Base-by-base conservation (phyloP, 2,888 invertebrate species). In the Nineta flava region DNA sequence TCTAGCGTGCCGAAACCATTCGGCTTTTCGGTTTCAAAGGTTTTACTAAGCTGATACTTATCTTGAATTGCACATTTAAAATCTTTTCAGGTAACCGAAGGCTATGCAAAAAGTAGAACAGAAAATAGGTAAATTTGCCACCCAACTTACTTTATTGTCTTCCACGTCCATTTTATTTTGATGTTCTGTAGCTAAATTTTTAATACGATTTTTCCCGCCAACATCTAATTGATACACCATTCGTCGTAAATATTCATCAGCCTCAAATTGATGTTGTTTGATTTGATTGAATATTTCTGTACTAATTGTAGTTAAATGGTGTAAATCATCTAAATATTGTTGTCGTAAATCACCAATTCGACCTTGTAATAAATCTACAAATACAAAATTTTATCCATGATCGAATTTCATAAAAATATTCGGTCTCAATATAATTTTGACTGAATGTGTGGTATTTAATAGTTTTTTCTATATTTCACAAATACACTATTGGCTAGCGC, bases 181-280 rank as follows among this genome's bases (percentile, higher is more conserved):
- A 16, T 35, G 47, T 17, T 35, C 34, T 7, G 38, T 35, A 12
- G 7, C 5, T 10, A 16, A n/a, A 17, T 15, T 47, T 10, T 47
- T 47, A 12, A n/a, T 35, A 3, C n/a, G 10, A 12, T 32, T 21
- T n/a, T 17, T 35, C 9, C 15, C 34, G 9, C n/a, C 47, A n/a
- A 16, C 16, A 15, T 34, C 38, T 35, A 47, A 47, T 15, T 47
- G 47, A 47, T 35, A 47, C 10, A 47, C 15, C 16, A 47, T 32
- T 47, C 32, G 4, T 34, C 32, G 31, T 15, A 47, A 47, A 35
- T 34, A 34, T 10, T n/a, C 34, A 32, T 47, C 34, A 6, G 31
- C 19, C 9, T 34, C 15, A 13, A 35, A 17, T 16, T 17, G 19
- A 17, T 35, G 16, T 7, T 47, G 15, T n/a, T 34, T 47, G 4